A percentile compares a stretch with the other conserved stretches of the same genome.
Conservation (phyloP, 1,140 invertebrate genomes). For the Drosophila mauritiana region DNA sequence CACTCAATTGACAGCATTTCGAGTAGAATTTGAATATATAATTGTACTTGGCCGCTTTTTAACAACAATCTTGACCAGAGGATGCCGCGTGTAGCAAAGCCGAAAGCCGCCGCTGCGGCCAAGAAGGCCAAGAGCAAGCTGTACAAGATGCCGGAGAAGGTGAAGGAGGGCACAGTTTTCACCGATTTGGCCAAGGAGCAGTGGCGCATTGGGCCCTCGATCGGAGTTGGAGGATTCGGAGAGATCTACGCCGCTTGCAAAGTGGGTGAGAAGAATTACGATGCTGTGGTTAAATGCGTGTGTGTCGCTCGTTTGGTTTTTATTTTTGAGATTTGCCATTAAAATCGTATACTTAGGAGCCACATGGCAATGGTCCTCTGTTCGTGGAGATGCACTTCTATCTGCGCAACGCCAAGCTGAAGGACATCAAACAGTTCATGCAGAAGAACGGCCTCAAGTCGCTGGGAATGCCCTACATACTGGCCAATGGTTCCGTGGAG, state of each 20-base stretch:
- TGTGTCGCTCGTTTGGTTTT: slow-evolving; percentile 74
- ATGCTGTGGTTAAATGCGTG: slow-evolving; percentile 92
- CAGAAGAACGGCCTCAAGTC: slow-evolving; percentile 89
- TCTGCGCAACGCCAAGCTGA: slow-evolving; percentile 92
- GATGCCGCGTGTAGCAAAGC: slow-evolving; percentile 71
- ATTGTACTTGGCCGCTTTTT: neutral
- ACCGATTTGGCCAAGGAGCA: slow-evolving; percentile 90
- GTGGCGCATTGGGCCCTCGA: slow-evolving; percentile 94
- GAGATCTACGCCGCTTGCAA: slow-evolving; percentile 92
- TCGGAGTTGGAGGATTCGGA: slow-evolving; percentile 97
- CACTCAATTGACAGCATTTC: slow-evolving; percentile 29
- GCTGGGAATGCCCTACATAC: slow-evolving; percentile 94
- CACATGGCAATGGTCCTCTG: slow-evolving; percentile 95
- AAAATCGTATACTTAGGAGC: slow-evolving; percentile 89
- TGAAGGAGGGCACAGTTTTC: slow-evolving; percentile 91
- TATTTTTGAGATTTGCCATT: neutral
- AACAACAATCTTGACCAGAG: neutral
- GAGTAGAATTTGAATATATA: slow-evolving; percentile 6
- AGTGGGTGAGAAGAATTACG: slow-evolving; percentile 86
- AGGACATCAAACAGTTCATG: slow-evolving; percentile 92
- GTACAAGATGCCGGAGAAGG: slow-evolving; percentile 90
- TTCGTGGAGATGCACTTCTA: slow-evolving; percentile 99
- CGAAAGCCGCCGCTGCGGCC: slow-evolving; percentile 41
- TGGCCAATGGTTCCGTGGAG: slow-evolving; percentile 93
- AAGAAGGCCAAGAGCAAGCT: slow-evolving; percentile 89